Base-by-base conservation (phyloP, 1,140 invertebrate genomes). In the Ctenoplectra terminalis region DNA sequence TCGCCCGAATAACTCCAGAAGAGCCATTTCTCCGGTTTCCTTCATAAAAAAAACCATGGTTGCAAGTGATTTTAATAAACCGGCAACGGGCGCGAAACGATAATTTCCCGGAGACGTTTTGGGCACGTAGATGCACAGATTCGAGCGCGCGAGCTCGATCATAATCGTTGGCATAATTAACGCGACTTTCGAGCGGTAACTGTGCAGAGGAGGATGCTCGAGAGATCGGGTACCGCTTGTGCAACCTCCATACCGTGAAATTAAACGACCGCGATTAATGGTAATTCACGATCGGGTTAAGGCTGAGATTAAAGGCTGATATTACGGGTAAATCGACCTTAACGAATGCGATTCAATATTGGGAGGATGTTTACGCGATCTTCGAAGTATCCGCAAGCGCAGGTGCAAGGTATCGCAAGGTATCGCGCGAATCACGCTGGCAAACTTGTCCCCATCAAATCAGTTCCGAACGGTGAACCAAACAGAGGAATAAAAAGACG, bases 251-350 rank as follows among this genome's bases (percentile, higher is more conserved):
- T 29, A 80, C 77, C 77, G 77, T 80, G 77, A 80, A 80, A 73
- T 80, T 80, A 80, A 80, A 80, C 77, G 69, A 54, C 46, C 48
- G 48, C 69, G 69, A 73, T 80, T 73, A 80, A 80, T 80, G 77
- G 69, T 80, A 80, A 80, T 80, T 73, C 77, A 54, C 69, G 70
- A 80, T 54, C 69, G 46, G 77, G 69, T 80, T 80, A 80, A 80
- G 70, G 58, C 58, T 20, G 46, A 80, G 77, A 79, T 72, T 79
- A 63, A 80, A 80, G 26, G 69, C 77, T 26, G 69, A 43, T 60
- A 71, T 79, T 79, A 79, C 54, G 34, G 76, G n/a, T 79, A 79
- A 79, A 78, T 78, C 66, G 64, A 78, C 75, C 75, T 70, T 71
- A 78, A 78, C 75, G 75, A 71, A 79, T 79, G 43, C 77, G 77